A percentile compares a stretch with the other conserved stretches of the same genome.
Conservation (phyloP, 2,113 vertebrate species). For the Hydropotes inermis region DNA sequence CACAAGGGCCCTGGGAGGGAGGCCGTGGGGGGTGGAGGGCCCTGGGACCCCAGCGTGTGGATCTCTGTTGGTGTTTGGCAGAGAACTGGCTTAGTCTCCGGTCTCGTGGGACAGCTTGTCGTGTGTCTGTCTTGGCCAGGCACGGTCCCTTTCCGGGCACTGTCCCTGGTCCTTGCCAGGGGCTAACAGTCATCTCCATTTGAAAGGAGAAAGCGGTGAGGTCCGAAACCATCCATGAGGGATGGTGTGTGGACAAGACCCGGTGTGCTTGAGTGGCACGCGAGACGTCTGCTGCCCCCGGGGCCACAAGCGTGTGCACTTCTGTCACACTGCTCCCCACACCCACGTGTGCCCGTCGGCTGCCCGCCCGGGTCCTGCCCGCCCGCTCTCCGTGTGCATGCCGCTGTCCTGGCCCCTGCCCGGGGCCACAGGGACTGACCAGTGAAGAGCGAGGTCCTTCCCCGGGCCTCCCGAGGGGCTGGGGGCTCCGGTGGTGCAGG, state of each 20-base stretch:
- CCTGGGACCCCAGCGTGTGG: accelerated
- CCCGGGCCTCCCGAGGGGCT: not conserved
- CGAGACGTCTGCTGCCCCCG: accelerated
- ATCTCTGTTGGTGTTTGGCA: not conserved
- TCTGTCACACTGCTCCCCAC: not conserved
- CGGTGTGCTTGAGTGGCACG: accelerated
- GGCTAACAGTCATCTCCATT: not conserved
- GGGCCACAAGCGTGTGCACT: accelerated
- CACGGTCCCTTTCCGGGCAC: not conserved
- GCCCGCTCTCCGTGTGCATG: accelerated
- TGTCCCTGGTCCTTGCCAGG: not conserved
- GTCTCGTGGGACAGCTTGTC: not conserved
- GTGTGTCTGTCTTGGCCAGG: not conserved
- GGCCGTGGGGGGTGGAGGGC: not conserved
- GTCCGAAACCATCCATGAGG: too few relatives aligned
- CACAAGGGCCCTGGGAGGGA: not conserved
- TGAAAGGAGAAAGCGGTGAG: not conserved
- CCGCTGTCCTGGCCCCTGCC: not conserved
- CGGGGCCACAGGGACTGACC: too few relatives aligned
- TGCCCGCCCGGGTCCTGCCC: not conserved
- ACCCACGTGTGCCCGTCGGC: not conserved
- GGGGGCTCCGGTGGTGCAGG: accelerated
- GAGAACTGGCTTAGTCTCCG: not conserved
- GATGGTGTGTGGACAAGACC: not conserved
- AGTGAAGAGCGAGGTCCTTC: not conserved